These are phyloP conservation scores for Echeneis naucrates DNA, from an alignment of 2,797 vertebrate species.

Conservation along the genomic window DNA sequence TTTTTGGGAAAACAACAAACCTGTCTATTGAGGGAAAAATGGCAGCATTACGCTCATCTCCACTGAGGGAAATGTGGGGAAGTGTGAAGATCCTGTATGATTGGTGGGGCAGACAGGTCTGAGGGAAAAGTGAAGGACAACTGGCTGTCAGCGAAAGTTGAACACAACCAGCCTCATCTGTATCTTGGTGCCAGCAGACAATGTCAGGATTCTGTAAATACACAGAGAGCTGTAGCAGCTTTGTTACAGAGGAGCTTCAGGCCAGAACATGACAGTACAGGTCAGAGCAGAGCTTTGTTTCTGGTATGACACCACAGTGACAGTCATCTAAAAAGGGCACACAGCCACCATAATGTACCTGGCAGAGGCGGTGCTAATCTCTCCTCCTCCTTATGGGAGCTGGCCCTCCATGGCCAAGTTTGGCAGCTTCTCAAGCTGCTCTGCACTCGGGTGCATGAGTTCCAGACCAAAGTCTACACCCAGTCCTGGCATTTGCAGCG, in stretches of 20 bases:
- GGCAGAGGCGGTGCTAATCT: conserved; percentile 48
- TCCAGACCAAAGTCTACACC: conserved; percentile 86
- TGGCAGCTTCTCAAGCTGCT: conserved; percentile 87
- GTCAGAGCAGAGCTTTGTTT: conserved; percentile 85
- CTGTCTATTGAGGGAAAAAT: conserved; percentile 39
- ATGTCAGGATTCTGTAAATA: conserved; percentile 85
- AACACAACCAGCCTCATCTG: conserved; percentile 86
- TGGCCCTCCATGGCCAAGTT: conserved; percentile 69
- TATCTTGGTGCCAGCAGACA: conserved; percentile 85
- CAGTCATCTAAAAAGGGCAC: conserved; percentile 33
- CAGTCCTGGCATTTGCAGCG: conserved; percentile 81
- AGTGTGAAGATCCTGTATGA: conserved; percentile 78
- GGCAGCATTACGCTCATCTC: conserved; percentile 46
- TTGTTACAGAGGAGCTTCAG: conserved; percentile 87
- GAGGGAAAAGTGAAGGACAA: conserved; percentile 61
- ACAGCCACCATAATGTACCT: conserved; percentile 30
- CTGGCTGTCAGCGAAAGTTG: conserved; percentile 85
- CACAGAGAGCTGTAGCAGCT: conserved; percentile 89
- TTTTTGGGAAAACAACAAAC: conserved; percentile 25
- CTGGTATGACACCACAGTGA: conserved; percentile 61
- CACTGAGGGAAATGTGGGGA: conserved; percentile 56
- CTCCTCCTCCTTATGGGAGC: conserved; percentile 60
- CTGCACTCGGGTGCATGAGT: conserved; percentile 89
- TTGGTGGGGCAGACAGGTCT: conserved; percentile 10
- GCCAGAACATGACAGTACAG: conserved; percentile 77